Evolutionary conservation across 2,888 invertebrate genomes (phyloP).

Genomic region (Oscheius sp.): DNA sequence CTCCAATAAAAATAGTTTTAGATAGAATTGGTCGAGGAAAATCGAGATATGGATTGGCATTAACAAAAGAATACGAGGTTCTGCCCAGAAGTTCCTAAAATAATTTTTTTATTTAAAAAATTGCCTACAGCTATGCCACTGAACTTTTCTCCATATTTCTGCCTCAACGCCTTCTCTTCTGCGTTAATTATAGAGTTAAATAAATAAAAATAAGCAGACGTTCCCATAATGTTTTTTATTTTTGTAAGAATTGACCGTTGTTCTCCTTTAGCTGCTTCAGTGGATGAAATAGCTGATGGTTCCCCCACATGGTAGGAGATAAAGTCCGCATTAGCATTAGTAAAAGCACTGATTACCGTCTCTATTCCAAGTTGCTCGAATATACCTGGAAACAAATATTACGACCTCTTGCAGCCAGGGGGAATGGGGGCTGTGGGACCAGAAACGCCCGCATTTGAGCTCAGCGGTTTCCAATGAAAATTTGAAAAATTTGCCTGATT

Average conservation of each 20-base stretch:
- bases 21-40: constrained; percentile 23
- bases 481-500: too few species aligned
- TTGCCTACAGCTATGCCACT: constrained; percentile 13
- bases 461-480: too few species aligned
- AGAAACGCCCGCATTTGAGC: too few species aligned
- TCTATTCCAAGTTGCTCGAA: constrained; percentile 20
- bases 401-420: too few species aligned
- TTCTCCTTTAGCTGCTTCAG: background rate
- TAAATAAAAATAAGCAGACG: constrained; percentile 2
- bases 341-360: constrained; percentile 11
- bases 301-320: constrained; percentile 22
- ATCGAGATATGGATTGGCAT: constrained; percentile 22
- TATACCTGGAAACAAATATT: constrained; percentile 29
- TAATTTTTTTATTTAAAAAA: too few species aligned
- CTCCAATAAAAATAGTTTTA: constrained; percentile 24
- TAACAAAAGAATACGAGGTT: constrained; percentile 35
- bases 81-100: constrained; percentile 38
- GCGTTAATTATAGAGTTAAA: background rate
- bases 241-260: constrained; percentile 2
- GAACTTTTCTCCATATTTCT: constrained; percentile 9
- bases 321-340: constrained; percentile 9
- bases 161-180: too few species aligned
- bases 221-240: constrained; percentile 7
- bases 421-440: too few species aligned
- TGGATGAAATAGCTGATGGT: constrained; percentile 9